Conservation (phyloP, 2,888 invertebrate genomes). For the Prionchulus punctatus region DNA sequence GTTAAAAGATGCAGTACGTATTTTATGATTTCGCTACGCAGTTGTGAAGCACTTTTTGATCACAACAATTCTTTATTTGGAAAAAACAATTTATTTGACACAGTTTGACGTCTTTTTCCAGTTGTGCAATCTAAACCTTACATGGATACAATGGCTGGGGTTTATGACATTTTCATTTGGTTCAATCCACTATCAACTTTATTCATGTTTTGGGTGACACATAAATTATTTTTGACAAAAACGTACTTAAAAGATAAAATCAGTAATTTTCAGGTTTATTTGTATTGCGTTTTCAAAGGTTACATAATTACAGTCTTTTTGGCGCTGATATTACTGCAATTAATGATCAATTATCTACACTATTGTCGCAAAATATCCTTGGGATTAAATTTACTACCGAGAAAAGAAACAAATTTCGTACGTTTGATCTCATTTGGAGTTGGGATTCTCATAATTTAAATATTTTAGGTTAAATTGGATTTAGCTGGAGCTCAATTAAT, state of each 20-base stretch:
- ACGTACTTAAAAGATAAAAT: neutral
- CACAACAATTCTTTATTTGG: neutral
- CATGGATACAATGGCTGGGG: conserved; percentile 20
- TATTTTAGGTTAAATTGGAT: conserved; percentile 18
- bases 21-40: neutral
- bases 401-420: conserved; percentile 13
- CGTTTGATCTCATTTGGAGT: no score
- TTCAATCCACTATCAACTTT: conserved; percentile 22
- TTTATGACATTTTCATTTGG: conserved; percentile 24
- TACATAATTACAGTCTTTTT: conserved; percentile 30
- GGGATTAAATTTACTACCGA: conserved; percentile 23
- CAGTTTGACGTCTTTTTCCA: conserved; percentile 13
- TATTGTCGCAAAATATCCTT: conserved; percentile 21
- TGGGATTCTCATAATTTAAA: no score
- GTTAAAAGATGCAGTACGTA: neutral
- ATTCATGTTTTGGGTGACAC: conserved; percentile 18
- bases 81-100: neutral
- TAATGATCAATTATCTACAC: conserved; percentile 25
- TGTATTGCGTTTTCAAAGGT: conserved; percentile 35
- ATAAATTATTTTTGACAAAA: neutral
- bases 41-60: neutral
- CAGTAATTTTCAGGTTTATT: conserved; percentile 30
- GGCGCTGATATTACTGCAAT: conserved; percentile 30
- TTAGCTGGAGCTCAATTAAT: conserved; percentile 32
- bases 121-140: conserved; percentile 22